Percentiles rank a stretch among this genome's conserved stretches.
Evolutionary conservation across 2,888 invertebrate species (phyloP).

Genomic region (Endotricha flammealis): DNA sequence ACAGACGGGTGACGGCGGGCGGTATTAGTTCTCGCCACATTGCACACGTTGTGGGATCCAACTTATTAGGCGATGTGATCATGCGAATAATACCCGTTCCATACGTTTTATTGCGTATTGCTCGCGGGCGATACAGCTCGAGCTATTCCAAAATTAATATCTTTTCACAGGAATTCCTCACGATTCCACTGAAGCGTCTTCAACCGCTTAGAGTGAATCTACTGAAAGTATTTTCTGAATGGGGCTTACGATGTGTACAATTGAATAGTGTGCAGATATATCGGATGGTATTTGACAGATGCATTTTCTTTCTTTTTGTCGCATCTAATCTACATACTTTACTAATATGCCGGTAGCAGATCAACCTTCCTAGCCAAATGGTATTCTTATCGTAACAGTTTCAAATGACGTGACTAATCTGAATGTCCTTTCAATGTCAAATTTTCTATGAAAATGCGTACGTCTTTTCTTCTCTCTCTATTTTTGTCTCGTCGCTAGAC

Average conservation of each 20-base stretch:
- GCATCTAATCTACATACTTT: too few relatives aligned
- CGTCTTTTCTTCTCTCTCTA: too few relatives aligned
- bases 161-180: slow-evolving; percentile 23
- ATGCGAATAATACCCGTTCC: slow-evolving; percentile 72
- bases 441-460: too few relatives aligned
- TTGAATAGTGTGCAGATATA: slow-evolving; percentile 3
- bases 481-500: too few relatives aligned
- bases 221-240: slow-evolving; percentile 9
- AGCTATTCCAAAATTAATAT: slow-evolving; percentile 43
- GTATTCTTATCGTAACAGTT: too few relatives aligned
- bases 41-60: slow-evolving; percentile 70
- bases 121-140: slow-evolving; percentile 49
- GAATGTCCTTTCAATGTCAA: too few relatives aligned
- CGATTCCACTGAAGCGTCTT: slow-evolving; percentile 14
- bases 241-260: slow-evolving; percentile 7
- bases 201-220: slow-evolving; percentile 12
- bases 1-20: slow-evolving; percentile 49
- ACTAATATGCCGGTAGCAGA: too few relatives aligned
- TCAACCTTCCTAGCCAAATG: too few relatives aligned
- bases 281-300: too few relatives aligned
- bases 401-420: too few relatives aligned
- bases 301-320: too few relatives aligned
- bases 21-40: slow-evolving; percentile 69
- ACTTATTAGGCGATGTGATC: slow-evolving; percentile 76
- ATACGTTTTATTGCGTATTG: slow-evolving; percentile 73